Evolutionary conservation across 2,888 invertebrate genomes (phyloP).

Genomic region (Lithodes maja): DNA sequence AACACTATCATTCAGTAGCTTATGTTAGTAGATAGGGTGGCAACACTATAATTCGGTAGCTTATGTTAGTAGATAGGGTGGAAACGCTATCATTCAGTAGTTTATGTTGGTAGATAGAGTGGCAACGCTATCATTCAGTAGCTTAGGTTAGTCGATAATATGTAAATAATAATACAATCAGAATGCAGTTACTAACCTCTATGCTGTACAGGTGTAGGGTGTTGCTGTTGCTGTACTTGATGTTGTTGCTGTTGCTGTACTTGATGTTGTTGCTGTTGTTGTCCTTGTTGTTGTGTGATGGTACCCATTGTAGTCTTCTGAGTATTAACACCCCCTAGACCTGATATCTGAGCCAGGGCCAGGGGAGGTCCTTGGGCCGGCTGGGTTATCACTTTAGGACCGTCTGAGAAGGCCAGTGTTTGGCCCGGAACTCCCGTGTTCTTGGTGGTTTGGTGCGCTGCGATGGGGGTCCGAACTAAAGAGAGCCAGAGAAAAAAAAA

Average conservation of each 20-base stretch:
- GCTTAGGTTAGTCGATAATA: too few relatives aligned
- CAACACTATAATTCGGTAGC: too few relatives aligned
- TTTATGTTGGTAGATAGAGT: too few relatives aligned
- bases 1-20: too few relatives aligned
- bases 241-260: slow-evolving; percentile 11
- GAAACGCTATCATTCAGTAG: too few relatives aligned
- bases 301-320: slow-evolving; percentile 48
- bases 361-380: slow-evolving; percentile 73
- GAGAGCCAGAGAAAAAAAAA: background rate
- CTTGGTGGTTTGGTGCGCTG: slow-evolving; percentile 49
- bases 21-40: too few relatives aligned
- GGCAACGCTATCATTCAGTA: too few relatives aligned
- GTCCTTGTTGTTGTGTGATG: slow-evolving; percentile 30
- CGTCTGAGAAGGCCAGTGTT: slow-evolving; percentile 53
- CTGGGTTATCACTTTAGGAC: slow-evolving; percentile 73
- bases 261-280: slow-evolving; percentile 11
- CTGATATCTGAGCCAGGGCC: slow-evolving; percentile 63
- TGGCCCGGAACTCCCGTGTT: slow-evolving; percentile 44
- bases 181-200: slow-evolving; percentile 28
- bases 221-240: slow-evolving; percentile 25
- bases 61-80: too few relatives aligned
- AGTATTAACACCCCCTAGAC: slow-evolving; percentile 48
- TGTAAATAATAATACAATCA: background rate
- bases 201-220: slow-evolving; percentile 46
- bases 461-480: slow-evolving; percentile 57